Percentiles rank a stretch among this genome's conserved stretches.
Conservation (phyloP, 2,113 vertebrate genomes). For the Crotalus viridis region DNA sequence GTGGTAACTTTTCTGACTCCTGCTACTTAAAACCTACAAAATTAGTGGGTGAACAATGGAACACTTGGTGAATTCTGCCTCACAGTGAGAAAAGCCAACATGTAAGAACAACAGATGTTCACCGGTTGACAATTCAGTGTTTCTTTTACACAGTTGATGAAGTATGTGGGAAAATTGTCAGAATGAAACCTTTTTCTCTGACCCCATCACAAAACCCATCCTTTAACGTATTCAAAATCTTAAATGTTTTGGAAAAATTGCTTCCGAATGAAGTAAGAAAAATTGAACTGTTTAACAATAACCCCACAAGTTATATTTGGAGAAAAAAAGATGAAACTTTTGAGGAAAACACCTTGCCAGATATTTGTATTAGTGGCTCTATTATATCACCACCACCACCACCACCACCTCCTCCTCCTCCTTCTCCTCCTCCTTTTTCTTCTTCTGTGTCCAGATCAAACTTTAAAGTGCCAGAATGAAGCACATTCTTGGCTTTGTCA, state of each 20-base stretch:
- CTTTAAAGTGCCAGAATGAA: neutral
- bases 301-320: neutral
- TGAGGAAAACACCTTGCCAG: neutral
- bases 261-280: neutral
- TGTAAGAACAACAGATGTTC: neutral
- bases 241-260: neutral
- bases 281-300: neutral
- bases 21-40: neutral
- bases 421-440: fast-evolving
- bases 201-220: neutral
- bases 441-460: neutral
- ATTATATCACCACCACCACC: too few species aligned
- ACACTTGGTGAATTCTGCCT: neutral
- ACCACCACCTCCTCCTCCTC: too few species aligned
- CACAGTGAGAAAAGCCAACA: neutral
- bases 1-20: too few species aligned
- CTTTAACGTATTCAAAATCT: neutral
- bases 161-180: neutral
- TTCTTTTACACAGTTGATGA: neutral
- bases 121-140: neutral
- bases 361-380: neutral
- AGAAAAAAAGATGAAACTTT: neutral
- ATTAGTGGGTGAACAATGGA: neutral
- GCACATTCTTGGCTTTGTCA: neutral
- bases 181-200: neutral